Base-by-base conservation (phyloP, 2,797 vertebrate genomes). In the Anisognathus igniventris region DNA sequence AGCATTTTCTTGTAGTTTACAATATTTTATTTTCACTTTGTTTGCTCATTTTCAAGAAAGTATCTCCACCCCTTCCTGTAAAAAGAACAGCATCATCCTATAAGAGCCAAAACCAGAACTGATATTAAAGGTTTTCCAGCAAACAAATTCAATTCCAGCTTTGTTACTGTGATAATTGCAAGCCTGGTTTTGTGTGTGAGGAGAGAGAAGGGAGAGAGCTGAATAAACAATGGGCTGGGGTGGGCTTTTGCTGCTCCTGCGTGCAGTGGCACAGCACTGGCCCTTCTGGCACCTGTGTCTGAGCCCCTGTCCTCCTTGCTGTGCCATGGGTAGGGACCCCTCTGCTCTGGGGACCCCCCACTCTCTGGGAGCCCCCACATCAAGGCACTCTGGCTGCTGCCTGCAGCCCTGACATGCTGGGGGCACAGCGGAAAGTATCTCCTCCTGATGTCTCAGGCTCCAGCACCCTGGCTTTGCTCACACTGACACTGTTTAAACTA, bases 41-140 rank as follows among this genome's bases (percentile, higher is more conserved):
- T 73, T 85, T 91, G 51, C 37, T 95, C 86, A 56, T 88, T 95
- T 95, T 89, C 54, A 93, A 94, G 84, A 93, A 88, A 84, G 56
- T 42, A 25, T 70, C 70, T 92, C 60, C 31, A 8, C 18, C 21
- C 4, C 28, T 93, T 87, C 61, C 51, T 87, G 48, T 88, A 93
- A 83, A 88, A 88, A 77, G 70, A 88, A 80, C 30, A 78, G 35
- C 31, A 75, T 75, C 9, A 12, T 88, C 39, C 66, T 53, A 6
- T 31, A 73, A 61, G 2, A 70, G 22, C 40, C 90, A 88, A 94
- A 82, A 19, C 27, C 70, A 84, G 74, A 60, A 40, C 20, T 31
- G 51, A 84, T 86, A 81, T 44, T 89, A 37, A 61, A 44, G 72
- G 42, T 37, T 81, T 83, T 86, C 72, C 57, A 86, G 80, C 87